Conservation (phyloP, 1,140 invertebrate genomes). For the Saxidomus purpurata region DNA sequence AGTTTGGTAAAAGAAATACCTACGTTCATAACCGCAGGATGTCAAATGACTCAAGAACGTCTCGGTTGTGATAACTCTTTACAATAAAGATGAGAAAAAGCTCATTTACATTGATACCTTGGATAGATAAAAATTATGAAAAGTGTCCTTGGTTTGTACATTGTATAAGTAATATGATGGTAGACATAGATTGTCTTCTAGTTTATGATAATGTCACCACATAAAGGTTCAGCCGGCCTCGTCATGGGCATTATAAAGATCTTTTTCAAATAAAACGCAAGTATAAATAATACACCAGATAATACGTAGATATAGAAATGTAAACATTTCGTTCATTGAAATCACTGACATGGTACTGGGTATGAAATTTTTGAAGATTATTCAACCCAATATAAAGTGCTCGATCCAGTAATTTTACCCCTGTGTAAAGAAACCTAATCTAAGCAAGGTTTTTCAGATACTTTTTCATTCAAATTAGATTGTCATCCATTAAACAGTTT, state of each 20-base stretch:
- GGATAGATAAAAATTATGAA: constrained; percentile 4
- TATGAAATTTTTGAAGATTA: constrained; percentile 37
- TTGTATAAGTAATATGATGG: neutral
- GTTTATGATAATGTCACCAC: constrained; percentile 9
- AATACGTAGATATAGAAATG: constrained; percentile 12
- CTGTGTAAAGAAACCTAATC: constrained; percentile 60
- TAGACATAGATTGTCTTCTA: neutral
- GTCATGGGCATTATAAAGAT: neutral
- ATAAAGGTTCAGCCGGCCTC: neutral
- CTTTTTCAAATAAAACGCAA: neutral
- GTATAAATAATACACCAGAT: constrained; percentile 10
- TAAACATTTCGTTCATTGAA: constrained; percentile 11
- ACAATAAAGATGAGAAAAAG: neutral
- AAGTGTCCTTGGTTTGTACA: neutral
- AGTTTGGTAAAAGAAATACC: neutral
- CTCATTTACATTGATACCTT: neutral
- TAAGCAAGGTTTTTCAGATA: neutral
- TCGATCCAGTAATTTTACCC: constrained; percentile 32
- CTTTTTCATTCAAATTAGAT: constrained; percentile 57
- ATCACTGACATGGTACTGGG: neutral
- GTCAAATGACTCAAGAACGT: neutral
- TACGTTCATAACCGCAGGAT: neutral
- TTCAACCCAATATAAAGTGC: constrained; percentile 26
- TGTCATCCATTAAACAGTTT: constrained; percentile 50
- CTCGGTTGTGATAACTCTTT: neutral